Base-by-base conservation (phyloP, 2,113 vertebrate genomes). In the Engraulis encrasicolus region DNA sequence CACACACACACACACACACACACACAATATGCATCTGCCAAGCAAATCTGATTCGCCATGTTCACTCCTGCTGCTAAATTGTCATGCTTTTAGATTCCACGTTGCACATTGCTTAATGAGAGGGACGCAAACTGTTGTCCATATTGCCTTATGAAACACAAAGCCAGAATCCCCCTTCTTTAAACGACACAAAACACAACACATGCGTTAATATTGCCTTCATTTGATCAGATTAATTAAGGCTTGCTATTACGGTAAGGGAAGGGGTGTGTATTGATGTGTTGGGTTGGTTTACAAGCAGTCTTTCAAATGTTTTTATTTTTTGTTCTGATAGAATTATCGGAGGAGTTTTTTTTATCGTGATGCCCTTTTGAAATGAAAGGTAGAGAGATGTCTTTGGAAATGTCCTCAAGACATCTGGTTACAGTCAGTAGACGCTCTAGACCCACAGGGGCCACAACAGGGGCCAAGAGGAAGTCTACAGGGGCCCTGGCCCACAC, bases 361-460 rank as follows among this genome's bases (percentile, higher is more conserved):
- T 82, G 85, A 90, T 11, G 14, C 23, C 7, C 12, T 66, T 66
- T 66, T 88, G 7, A 91, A 89, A 89, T 74, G 78, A 80, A 34
- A 89, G 88, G 87, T 88, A 87, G 86, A 81, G 83, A 81, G 83
- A 83, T 89, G 87, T 93, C 87, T 93, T 93, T 88, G 78, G 89
- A 92, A 93, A 92, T 89, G 85, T n/a, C 87, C 31, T 89, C 85
- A 89, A 82, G 91, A 93, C 94, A 95, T 94, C 93, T 95, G 94
- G 88, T 92, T 88, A 54, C 93, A 92, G 94, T 95, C 92, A 92
- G 91, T 94, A 48, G n/a, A n/a, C n/a, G n/a, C n/a, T n/a, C n/a
- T n/a, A n/a, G n/a, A n/a, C n/a, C n/a, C n/a, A n/a, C n/a, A n/a
- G n/a, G n/a, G n/a, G n/a, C n/a, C n/a, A n/a, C n/a, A n/a, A n/a